Percentiles rank a stretch among this genome's conserved stretches.
Conservation (phyloP, 2,797 vertebrate species). For the Parauchenoglanis ngamensis region DNA sequence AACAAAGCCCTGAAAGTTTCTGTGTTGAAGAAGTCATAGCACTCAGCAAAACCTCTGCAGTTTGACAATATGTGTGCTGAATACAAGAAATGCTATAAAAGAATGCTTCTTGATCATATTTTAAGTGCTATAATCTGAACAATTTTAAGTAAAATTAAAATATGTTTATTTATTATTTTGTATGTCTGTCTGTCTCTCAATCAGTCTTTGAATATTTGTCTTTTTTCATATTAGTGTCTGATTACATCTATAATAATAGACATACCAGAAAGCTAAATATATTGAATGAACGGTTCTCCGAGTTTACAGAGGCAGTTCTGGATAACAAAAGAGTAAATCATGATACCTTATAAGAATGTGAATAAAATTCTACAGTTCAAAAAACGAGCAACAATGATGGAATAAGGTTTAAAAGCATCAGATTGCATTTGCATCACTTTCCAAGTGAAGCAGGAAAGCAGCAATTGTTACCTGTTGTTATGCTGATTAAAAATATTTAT, state of each 20-base stretch:
- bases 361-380: not conserved
- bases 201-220: not conserved
- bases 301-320: not conserved
- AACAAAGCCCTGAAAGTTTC: slow-evolving; percentile 44
- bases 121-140: not conserved
- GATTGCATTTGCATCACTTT: not conserved
- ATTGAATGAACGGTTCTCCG: not conserved
- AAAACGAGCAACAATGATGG: not conserved
- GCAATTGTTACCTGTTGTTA: not conserved
- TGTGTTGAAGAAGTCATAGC: not conserved
- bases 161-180: not conserved
- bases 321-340: not conserved
- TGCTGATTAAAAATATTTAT: not conserved
- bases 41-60: not conserved
- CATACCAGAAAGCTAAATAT: not conserved
- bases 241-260: not conserved
- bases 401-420: not conserved
- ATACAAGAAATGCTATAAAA: not conserved
- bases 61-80: not conserved
- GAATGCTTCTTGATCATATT: not conserved
- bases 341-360: not conserved
- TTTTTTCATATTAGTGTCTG: not conserved
- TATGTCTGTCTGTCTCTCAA: slow-evolving; percentile 50
- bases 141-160: not conserved
- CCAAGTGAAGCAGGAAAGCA: not conserved